Conservation (phyloP, 2,797 vertebrate species). For the Muscicapa comitata region DNA sequence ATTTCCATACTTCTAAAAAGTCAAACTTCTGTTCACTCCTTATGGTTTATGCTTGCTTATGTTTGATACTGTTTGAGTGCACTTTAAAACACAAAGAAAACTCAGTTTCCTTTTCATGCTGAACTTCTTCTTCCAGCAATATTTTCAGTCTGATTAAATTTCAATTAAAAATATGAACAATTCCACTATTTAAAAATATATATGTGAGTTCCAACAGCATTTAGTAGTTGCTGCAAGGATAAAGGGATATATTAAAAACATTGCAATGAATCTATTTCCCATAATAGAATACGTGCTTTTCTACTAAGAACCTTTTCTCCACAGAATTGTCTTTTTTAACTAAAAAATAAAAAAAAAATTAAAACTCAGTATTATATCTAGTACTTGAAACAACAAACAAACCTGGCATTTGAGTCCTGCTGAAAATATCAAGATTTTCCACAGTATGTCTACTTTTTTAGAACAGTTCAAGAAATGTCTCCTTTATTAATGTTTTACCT, state of each 20-base stretch:
- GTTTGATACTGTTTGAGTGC: slow-evolving; percentile 3
- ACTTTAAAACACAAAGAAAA: not conserved
- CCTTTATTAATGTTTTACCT: slow-evolving; percentile 1
- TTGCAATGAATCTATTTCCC: not conserved
- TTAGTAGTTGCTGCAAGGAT: not conserved
- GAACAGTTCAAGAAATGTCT: not conserved
- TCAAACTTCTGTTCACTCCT: slow-evolving; percentile 56
- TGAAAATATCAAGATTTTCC: not conserved
- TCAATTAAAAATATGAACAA: not conserved
- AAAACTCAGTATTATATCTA: not conserved
- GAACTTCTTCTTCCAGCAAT: not conserved
- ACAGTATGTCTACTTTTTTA: not conserved
- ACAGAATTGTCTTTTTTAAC: not conserved
- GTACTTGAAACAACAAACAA: not conserved
- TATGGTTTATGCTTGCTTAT: slow-evolving; percentile 43
- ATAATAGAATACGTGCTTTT: not conserved
- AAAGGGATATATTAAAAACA: not conserved
- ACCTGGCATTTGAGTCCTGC: not conserved
- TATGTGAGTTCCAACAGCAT: not conserved
- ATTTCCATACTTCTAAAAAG: slow-evolving; percentile 55
- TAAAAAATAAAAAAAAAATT: not conserved
- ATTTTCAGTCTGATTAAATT: not conserved
- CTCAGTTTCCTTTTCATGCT: not conserved
- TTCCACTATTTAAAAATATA: not conserved
- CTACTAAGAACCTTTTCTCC: not conserved